These are phyloP conservation scores for Talpa occidentalis DNA, from an alignment of 2,113 vertebrate genomes.

Conservation along the genomic window DNA sequence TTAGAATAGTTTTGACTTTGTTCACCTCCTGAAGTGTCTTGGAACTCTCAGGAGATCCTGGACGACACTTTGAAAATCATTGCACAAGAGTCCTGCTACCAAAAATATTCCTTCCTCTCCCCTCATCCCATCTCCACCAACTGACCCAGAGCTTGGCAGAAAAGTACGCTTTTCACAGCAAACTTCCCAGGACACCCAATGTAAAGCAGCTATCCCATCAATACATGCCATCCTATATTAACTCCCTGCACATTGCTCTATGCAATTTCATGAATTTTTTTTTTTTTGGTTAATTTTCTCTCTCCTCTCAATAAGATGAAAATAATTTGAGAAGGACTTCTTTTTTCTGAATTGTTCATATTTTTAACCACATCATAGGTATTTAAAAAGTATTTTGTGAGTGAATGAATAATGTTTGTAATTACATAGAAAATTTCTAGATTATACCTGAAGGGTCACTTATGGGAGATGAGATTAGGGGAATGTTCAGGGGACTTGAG, in stretches of 20 bases:
- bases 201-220: neutral
- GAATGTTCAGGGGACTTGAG: neutral
- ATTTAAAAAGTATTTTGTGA: conserved; percentile 10
- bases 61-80: neutral
- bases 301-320: neutral
- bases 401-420: neutral
- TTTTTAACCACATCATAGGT: neutral
- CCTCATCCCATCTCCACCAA: neutral
- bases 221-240: neutral
- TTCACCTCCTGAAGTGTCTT: neutral
- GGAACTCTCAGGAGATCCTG: neutral
- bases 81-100: neutral
- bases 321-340: neutral
- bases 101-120: neutral
- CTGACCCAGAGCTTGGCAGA: neutral
- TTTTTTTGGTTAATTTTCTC: neutral
- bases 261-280: neutral
- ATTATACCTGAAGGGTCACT: neutral
- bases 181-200: neutral
- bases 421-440: neutral
- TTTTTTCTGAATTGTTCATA: neutral
- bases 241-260: neutral
- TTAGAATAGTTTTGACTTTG: neutral
- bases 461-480: neutral
- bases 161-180: neutral